phyloP scores from a whole-genome alignment of 2,797 vertebrate species.

The Phrynocephalus vlangalii region DNA sequence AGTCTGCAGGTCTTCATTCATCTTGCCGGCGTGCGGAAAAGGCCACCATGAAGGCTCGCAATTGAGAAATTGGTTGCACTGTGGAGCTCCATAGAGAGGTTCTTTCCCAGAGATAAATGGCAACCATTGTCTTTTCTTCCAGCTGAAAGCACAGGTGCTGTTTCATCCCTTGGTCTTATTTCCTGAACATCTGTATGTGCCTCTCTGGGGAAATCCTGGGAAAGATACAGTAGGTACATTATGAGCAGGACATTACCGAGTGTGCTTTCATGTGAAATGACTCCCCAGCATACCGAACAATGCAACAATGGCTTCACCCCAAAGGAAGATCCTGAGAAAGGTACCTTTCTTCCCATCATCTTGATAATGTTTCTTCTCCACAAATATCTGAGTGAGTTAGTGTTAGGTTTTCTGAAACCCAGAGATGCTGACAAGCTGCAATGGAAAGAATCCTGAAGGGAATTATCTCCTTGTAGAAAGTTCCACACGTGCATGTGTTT shows the following conservation, averaged over 20 bases:
- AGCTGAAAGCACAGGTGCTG: background rate
- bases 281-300: background rate
- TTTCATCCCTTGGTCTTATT: background rate
- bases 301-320: background rate
- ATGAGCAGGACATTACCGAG: background rate
- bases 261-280: too few relatives aligned
- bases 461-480: too few relatives aligned
- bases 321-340: background rate
- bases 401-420: too few relatives aligned
- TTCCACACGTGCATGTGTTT: too few relatives aligned
- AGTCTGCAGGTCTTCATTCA: background rate
- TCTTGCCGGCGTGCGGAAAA: conserved; percentile 23
- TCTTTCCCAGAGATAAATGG: conserved; percentile 16
- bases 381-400: background rate
- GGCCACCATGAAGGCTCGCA: background rate
- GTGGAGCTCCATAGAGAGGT: background rate
- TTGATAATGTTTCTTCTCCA: background rate
- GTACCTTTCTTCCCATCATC: background rate
- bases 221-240: background rate
- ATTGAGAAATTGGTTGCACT: conserved; percentile 6
- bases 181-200: background rate
- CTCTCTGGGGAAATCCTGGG: conserved; percentile 1
- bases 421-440: too few relatives aligned
- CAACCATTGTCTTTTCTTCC: background rate
- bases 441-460: too few relatives aligned